A percentile compares a stretch with the other conserved stretches of the same genome.
phyloP scores from a whole-genome alignment of 2,113 vertebrate species.

The Opisthocomus hoazin region DNA sequence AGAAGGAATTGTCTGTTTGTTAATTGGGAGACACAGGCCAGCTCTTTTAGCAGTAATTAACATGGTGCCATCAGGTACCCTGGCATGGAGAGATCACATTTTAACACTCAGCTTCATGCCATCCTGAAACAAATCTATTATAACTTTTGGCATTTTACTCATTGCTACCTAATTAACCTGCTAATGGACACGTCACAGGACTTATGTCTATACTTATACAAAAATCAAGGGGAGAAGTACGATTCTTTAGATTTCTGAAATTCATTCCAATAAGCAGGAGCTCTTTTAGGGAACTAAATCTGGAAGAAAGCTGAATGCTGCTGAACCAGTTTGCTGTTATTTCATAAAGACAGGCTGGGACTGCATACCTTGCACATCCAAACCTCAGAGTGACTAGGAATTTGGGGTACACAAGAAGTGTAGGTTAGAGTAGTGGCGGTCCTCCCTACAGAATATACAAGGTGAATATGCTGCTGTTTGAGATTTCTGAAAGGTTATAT shows the following conservation, averaged over 20 bases:
- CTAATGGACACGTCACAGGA: slow-evolving; percentile 77
- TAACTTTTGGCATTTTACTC: slow-evolving; percentile 76
- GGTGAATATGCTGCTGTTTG: not conserved
- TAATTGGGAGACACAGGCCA: slow-evolving; percentile 65
- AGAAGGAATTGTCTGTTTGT: slow-evolving; percentile 63
- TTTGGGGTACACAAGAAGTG: not conserved
- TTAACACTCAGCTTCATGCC: slow-evolving; percentile 76
- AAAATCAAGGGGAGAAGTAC: slow-evolving; percentile 51
- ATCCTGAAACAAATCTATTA: slow-evolving; percentile 71
- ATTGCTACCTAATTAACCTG: slow-evolving; percentile 88
- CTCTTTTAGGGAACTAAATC: not conserved
- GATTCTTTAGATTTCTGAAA: slow-evolving; percentile 5
- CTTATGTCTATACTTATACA: slow-evolving; percentile 58
- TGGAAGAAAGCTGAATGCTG: not conserved
- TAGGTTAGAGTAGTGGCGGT: not conserved
- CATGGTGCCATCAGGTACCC: slow-evolving; percentile 69
- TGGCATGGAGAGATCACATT: slow-evolving; percentile 78
- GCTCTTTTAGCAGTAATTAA: slow-evolving; percentile 80
- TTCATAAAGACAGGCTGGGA: not conserved
- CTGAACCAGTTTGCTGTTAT: not conserved
- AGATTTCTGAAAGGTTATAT: not conserved
- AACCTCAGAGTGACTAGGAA: not conserved
- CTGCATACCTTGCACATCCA: too few relatives aligned
- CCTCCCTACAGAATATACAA: not conserved
- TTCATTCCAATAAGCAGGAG: not conserved